Conservation (phyloP, 1,140 invertebrate species). For the Brachionus paranguensis region DNA sequence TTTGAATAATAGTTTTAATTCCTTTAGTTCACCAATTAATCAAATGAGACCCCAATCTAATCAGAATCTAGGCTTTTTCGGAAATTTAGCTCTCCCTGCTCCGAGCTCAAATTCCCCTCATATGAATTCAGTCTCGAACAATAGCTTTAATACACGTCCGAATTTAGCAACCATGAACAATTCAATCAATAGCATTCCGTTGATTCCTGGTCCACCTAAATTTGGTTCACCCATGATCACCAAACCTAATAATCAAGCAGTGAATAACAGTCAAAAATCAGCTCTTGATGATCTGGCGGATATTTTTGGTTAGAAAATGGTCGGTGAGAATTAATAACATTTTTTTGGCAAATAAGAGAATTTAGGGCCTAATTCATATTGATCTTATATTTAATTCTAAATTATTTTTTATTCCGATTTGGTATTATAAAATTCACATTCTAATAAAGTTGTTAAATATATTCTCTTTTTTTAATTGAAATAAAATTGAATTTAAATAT, state of each 20-base stretch:
- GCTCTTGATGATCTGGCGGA: slow-evolving; percentile 27
- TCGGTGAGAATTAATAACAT: background rate
- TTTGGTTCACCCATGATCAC: background rate
- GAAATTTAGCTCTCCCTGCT: slow-evolving; percentile 20
- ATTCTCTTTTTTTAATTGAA: no score
- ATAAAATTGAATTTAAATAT: no score
- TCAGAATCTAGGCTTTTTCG: slow-evolving; percentile 28
- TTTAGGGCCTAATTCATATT: background rate
- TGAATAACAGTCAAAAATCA: background rate
- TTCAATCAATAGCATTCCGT: background rate
- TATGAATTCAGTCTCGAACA: background rate
- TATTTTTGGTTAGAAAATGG: background rate
- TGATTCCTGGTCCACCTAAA: background rate
- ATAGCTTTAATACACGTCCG: background rate
- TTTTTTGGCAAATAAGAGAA: background rate
- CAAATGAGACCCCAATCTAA: background rate
- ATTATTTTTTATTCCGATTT: background rate
- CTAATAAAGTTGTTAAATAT: background rate
- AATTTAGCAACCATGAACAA: background rate
- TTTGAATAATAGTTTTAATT: background rate
- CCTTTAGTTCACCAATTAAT: background rate
- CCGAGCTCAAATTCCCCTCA: background rate
- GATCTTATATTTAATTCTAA: slow-evolving; percentile 3
- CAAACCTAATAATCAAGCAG: background rate
- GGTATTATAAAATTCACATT: background rate